Evolutionary conservation across 2,113 vertebrate genomes (phyloP), one percentile per base, ranked within the genome.

Genomic region (Indri indri): DNA sequence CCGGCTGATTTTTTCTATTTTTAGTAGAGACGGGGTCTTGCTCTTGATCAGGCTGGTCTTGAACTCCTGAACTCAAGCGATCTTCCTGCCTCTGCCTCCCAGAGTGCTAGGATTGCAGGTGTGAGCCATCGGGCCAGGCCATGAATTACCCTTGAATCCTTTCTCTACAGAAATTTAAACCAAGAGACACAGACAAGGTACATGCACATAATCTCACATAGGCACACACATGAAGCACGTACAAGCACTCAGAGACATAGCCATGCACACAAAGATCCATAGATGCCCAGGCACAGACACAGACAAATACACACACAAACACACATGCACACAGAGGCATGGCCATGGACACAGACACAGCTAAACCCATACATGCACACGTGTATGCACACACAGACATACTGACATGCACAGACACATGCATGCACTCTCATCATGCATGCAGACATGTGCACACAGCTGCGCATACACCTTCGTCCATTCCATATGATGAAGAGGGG

Each of bases 121-220:
- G 4, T 63, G 25, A 63, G 59, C 59, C 23, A 30, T 20, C 25
- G 9, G 1, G 4, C 59, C 59, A 5, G 25, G 25, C 59, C 10
- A 30, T 0, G 0, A 61, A 40, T 40, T 77, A 17, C 11, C 25
- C 25, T n/a, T 54, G 57, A 90, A 17, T 52, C 52, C 42, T 82
- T 90, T 66, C 71, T 89, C 13, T 45, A 65, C 45, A 77, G 71
- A 76, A 94, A 50, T 17, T 40, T 22, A 73, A 42, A 59, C 45
- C 23, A 80, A 68, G 32, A 74, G 12, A 27, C 6, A 47, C n/a
- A 57, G 45, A 54, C 68, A n/a, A 11, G 76, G 54, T 20, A 25
- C n/a, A 70, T 8, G 8, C 1, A 27, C 4, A 12, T 40, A 37
- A n/a, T 45, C 54, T 77, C 86, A 40, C 6, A 16, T 4, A 27